Conservation (phyloP, 1,140 invertebrate species). For the Linepithema humile region DNA sequence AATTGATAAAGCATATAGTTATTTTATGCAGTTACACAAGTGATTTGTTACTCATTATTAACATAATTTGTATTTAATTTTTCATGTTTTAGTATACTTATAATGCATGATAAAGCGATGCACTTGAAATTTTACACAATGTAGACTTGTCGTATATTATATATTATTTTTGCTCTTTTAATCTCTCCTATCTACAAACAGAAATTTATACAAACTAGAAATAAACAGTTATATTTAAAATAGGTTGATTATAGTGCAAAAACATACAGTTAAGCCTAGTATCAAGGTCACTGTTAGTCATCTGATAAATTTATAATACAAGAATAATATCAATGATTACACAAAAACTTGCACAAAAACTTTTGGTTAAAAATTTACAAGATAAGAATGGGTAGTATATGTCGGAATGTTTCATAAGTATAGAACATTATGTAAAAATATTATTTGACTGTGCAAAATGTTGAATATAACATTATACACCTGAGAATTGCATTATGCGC, state of each 20-base stretch:
- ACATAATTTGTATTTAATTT: constrained; percentile 11
- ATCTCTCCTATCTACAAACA: not conserved
- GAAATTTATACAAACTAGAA: not conserved
- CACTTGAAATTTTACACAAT: not conserved
- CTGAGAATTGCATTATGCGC: not conserved
- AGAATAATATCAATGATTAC: not conserved
- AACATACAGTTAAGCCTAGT: not conserved
- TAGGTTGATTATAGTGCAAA: not conserved
- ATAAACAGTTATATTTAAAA: not conserved
- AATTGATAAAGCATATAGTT: constrained; percentile 2
- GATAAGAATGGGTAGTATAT: not conserved
- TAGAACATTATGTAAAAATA: constrained; percentile 17
- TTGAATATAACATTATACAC: not conserved
- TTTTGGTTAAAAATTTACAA: not conserved
- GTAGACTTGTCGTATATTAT: not conserved
- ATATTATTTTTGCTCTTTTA: not conserved
- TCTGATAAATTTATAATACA: not conserved
- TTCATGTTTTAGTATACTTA: not conserved
- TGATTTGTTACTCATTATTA: not conserved
- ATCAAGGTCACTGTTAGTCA: not conserved
- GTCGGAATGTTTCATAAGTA: not conserved
- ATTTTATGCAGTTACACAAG: constrained; percentile 8
- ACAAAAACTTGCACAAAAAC: not conserved
- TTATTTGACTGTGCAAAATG: constrained; percentile 23
- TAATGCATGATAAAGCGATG: not conserved